Conservation (phyloP, 2,888 invertebrate species). For the Cerastis rubricosa region DNA sequence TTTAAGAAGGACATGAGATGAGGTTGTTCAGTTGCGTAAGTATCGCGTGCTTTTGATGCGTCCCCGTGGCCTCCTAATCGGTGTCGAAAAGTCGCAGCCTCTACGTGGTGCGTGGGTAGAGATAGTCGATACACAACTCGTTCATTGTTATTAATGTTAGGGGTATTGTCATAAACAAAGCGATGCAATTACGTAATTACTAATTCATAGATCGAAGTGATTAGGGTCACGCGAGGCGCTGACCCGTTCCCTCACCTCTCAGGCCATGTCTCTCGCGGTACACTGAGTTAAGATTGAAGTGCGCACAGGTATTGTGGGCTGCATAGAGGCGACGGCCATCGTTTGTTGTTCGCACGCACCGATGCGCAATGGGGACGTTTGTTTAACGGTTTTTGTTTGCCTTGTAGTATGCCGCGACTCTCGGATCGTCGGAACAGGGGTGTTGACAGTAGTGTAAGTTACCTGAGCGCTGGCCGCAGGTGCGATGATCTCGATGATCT, state of each 20-base stretch:
- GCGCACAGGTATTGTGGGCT: slow-evolving; percentile 1
- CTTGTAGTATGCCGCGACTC: slow-evolving; percentile 15
- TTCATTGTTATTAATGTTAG: slow-evolving; percentile 42
- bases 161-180: slow-evolving; percentile 49
- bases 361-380: slow-evolving; percentile 58
- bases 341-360: slow-evolving; percentile 40
- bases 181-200: slow-evolving; percentile 68
- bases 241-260: slow-evolving; percentile 39
- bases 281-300: slow-evolving; percentile 8
- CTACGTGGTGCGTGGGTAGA: slow-evolving; percentile 11
- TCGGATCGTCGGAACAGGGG: background rate
- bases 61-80: slow-evolving; percentile 46
- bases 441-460: background rate
- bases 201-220: slow-evolving; percentile 70
- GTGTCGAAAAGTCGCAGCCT: slow-evolving; percentile 53
- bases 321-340: slow-evolving; percentile 7
- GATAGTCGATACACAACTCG: slow-evolving; percentile 36
- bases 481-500: slow-evolving; percentile 89
- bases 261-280: slow-evolving; percentile 1
- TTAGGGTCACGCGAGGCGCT: slow-evolving; percentile 73
- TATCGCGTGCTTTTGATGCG: slow-evolving; percentile 24
- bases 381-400: slow-evolving; percentile 24
- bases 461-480: slow-evolving; percentile 89
- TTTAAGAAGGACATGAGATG: background rate
- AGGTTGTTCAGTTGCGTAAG: slow-evolving; percentile 14